These are phyloP conservation scores for Acanthosepion pharaonis DNA, from an alignment of 2,888 invertebrate species.

Conservation along the genomic window DNA sequence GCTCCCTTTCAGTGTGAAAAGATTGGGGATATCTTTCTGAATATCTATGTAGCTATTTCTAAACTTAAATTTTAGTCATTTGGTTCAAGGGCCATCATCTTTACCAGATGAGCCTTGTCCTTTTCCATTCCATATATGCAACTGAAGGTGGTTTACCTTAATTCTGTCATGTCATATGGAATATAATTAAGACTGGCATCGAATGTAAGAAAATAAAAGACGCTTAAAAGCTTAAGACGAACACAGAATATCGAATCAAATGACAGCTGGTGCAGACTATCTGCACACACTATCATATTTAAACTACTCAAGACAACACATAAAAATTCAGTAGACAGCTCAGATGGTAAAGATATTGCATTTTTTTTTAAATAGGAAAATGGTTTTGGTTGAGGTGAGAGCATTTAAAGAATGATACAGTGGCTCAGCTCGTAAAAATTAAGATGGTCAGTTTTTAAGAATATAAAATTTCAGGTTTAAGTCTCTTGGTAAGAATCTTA, in stretches of 20 bases:
- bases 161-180: background rate
- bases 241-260: background rate
- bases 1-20: no score
- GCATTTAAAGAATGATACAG: background rate
- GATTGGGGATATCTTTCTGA: no score
- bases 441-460: background rate
- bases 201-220: background rate
- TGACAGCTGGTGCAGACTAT: background rate
- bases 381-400: background rate
- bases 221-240: background rate
- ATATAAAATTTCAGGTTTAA: background rate
- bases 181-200: constrained; percentile 22
- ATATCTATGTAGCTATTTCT: no score
- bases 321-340: background rate
- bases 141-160: background rate
- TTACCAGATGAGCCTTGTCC: background rate
- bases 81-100: background rate
- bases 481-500: background rate
- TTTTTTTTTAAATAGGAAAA: background rate
- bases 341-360: background rate
- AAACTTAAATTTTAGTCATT: background rate
- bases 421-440: background rate
- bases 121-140: background rate
- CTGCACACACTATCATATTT: background rate
- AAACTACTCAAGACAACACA: background rate